These are phyloP conservation scores for Seriola dumerili DNA, from an alignment of 2,113 vertebrate species.

Conservation along the genomic window DNA sequence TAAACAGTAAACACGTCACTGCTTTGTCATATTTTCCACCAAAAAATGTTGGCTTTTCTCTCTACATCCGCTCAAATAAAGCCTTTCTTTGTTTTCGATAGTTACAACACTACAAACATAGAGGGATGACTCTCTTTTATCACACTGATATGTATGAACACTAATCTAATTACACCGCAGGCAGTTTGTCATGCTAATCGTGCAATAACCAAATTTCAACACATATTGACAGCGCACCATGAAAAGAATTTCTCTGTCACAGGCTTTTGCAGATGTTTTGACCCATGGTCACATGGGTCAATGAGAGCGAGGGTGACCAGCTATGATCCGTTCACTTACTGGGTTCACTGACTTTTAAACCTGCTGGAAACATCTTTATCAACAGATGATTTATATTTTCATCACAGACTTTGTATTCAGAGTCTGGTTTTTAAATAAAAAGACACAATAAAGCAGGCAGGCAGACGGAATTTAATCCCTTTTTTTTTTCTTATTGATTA, in stretches of 20 bases:
- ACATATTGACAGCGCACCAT: constrained; percentile 63
- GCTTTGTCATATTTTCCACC: not conserved
- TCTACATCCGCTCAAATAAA: not conserved
- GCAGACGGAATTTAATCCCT: constrained; percentile 9
- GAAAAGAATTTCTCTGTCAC: constrained; percentile 69
- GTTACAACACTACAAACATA: not conserved
- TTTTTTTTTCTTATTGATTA: constrained; percentile 64
- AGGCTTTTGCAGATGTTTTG: constrained; percentile 78
- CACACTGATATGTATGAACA: constrained; percentile 16
- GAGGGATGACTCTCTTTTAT: constrained; percentile 8
- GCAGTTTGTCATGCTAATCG: constrained; percentile 73
- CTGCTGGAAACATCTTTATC: constrained; percentile 72
- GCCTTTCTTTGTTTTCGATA: not conserved
- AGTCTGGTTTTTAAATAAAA: constrained; percentile 13
- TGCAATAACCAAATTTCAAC: constrained; percentile 68
- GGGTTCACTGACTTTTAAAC: constrained; percentile 81
- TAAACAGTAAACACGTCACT: not conserved
- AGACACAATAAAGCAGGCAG: not conserved
- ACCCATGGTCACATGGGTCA: constrained; percentile 81
- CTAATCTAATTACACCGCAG: constrained; percentile 63
- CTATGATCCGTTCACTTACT: constrained; percentile 71
- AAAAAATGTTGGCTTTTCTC: not conserved
- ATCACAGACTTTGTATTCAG: not conserved
- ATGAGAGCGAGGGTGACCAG: constrained; percentile 66
- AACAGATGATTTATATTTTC: constrained; percentile 46